These are phyloP conservation scores for Yponomeuta sedellus DNA, from an alignment of 2,888 invertebrate species.

Conservation along the genomic window DNA sequence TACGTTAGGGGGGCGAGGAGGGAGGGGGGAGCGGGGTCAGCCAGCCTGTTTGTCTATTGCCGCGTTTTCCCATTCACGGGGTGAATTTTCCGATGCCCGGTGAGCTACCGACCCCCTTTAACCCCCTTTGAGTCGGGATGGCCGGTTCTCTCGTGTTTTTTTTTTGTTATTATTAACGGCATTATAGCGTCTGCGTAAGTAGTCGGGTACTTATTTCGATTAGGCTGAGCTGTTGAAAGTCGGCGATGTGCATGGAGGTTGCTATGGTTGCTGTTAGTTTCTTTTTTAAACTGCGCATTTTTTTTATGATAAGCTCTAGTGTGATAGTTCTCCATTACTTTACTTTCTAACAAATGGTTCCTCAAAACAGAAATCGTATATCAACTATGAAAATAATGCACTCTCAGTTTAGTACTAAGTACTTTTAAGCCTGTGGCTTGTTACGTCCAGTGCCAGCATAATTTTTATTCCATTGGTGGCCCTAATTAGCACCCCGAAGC, in stretches of 20 bases:
- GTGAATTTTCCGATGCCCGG: conserved; percentile 73
- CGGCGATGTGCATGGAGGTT: background rate
- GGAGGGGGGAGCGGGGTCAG: conserved; percentile 47
- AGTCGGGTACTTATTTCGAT: conserved; percentile 68
- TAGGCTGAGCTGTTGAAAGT: conserved; percentile 34
- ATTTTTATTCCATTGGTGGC: too few relatives aligned
- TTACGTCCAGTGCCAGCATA: too few relatives aligned
- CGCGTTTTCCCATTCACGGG: conserved; percentile 73
- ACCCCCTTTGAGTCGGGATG: conserved; percentile 41
- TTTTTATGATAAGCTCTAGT: too few relatives aligned
- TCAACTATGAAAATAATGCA: too few relatives aligned
- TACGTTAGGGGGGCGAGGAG: conserved; percentile 41
- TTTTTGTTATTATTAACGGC: conserved; percentile 73
- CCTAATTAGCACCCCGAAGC: too few relatives aligned
- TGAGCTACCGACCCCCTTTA: conserved; percentile 48
- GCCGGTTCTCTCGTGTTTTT: conserved; percentile 28
- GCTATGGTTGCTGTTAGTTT: background rate
- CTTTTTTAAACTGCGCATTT: background rate
- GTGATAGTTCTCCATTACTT: too few relatives aligned
- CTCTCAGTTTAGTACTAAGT: too few relatives aligned
- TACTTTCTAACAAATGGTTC: too few relatives aligned
- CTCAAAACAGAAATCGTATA: too few relatives aligned
- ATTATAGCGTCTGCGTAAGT: conserved; percentile 69
- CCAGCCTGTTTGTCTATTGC: conserved; percentile 71
- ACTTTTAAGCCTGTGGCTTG: too few relatives aligned